Percentiles rank a stretch among this genome's conserved stretches.
Conservation (phyloP, 2,797 vertebrate genomes). For the Girardinus metallicus region DNA sequence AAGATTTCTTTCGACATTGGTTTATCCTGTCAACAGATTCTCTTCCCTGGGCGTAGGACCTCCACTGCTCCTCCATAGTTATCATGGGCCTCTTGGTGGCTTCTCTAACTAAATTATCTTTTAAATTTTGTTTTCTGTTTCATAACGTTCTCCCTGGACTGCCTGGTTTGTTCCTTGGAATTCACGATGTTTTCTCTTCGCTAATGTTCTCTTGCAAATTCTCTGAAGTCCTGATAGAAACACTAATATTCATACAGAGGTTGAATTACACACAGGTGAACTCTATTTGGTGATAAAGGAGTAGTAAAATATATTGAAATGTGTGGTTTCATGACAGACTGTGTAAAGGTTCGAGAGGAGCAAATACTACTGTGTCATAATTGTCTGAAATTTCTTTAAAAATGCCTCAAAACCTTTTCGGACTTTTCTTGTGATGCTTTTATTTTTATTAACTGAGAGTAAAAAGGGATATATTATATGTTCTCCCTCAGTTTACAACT, state of each 20-base stretch:
- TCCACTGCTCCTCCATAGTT: not conserved
- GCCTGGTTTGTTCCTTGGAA: not conserved
- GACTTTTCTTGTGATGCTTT: not conserved
- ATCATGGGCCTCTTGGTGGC: not conserved
- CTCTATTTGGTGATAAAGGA: not conserved
- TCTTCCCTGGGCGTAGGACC: not conserved
- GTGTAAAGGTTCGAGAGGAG: not conserved
- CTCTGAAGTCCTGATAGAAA: not conserved
- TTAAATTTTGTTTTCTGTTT: not conserved
- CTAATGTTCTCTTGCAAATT: not conserved
- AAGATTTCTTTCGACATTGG: not conserved
- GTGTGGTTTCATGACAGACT: not conserved
- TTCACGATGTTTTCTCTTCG: not conserved
- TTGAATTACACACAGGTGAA: not conserved
- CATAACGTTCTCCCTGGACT: not conserved
- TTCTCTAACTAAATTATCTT: not conserved
- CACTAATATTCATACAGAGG: not conserved
- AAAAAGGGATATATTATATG: not conserved
- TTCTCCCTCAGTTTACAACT: not conserved
- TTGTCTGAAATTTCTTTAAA: not conserved
- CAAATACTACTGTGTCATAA: not conserved
- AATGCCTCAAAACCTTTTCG: not conserved
- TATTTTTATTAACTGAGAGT: not conserved
- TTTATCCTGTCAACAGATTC: not conserved
- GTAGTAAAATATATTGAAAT: not conserved